Evolutionary conservation across 53 echinoderm and acorn worm genomes (phyloP).

Genomic region (Temnopleurus reevesii): DNA sequence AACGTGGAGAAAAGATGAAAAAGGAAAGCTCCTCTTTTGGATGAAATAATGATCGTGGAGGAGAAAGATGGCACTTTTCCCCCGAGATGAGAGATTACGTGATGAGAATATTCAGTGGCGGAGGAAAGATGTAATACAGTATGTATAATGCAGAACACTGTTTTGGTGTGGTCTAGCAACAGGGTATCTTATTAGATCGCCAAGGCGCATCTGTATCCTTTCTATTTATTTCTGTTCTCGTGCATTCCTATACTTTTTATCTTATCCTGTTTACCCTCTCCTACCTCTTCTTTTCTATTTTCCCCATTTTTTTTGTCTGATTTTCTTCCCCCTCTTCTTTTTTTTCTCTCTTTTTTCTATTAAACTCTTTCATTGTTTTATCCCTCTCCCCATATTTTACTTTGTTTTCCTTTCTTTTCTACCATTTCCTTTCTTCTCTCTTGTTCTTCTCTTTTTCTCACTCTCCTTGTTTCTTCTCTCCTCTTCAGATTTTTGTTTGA

Average conservation of each 20-base stretch:
- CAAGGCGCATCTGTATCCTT: background rate
- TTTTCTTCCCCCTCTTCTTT: background rate
- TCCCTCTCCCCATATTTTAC: background rate
- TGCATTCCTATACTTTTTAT: too few species aligned
- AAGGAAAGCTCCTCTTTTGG: too few species aligned
- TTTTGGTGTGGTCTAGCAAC: constrained; percentile 1
- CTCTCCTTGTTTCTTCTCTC: too few species aligned
- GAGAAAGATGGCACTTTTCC: constrained; percentile 34
- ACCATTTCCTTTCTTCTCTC: too few species aligned
- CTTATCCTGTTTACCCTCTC: background rate
- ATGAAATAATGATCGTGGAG: constrained; percentile 21
- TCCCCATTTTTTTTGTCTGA: background rate
- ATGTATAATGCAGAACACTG: background rate
- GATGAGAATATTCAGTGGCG: constrained; percentile 41
- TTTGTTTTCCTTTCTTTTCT: background rate
- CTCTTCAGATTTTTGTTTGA: too few species aligned
- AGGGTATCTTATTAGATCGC: background rate
- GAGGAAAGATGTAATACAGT: background rate
- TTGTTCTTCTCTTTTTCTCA: background rate
- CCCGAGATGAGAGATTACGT: constrained; percentile 23
- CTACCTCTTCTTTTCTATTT: background rate
- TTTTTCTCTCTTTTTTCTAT: background rate
- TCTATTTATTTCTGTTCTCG: too few species aligned
- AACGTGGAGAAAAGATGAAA: background rate
- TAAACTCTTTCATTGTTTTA: background rate